Base-by-base conservation (phyloP, 1,140 invertebrate genomes). In the Agrypnia vestita region DNA sequence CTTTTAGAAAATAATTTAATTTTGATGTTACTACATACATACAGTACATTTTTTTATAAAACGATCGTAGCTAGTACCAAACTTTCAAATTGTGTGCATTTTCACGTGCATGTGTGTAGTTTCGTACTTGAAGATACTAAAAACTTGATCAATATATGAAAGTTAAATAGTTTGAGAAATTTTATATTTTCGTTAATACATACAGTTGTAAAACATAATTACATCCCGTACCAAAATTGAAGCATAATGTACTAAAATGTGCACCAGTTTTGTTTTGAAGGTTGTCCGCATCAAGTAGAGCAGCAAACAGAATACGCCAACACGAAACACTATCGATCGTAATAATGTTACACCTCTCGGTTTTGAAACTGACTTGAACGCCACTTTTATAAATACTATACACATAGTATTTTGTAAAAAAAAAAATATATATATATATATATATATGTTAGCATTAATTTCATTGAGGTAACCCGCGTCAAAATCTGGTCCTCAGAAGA, bases 141-240 rank as follows among this genome's bases (percentile, higher is more conserved):
- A 64, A 15, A 7, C 13, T 43, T 43, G 35, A 3, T 9, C 61
- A 12, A 64, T 19, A 15, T 64, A 11, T 13, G 61, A 64, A 64
- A 43, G 10, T 64, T 64, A 13, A 64, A 64, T 64, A 64, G 21
- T 64, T 64, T 4, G 35, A 35, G 21, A 25, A 64, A 64, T 64
- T 64, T 64, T 35, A 64, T 25, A 19, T 12, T 35, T 43, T 9
- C 15, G 67, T 71, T 47, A 71, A 71, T 71, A 71, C 46, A 71
- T 71, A 71, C 46, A 49, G 67, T 71, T 71, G 67, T 71, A 71
- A 71, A 71, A 49, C 46, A 17, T 0, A 71, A 71, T 64, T 64
- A 35, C 61, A 64, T 7, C 21, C 21, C 61, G 15, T 19, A 43
- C 55, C 55, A 59, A 59, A n/a, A 21, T 17, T 56, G 53, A 56